Evolutionary conservation across 2,797 vertebrate genomes (phyloP), one percentile per base, ranked within the genome.

Genomic region (Epinephelus malabaricus): DNA sequence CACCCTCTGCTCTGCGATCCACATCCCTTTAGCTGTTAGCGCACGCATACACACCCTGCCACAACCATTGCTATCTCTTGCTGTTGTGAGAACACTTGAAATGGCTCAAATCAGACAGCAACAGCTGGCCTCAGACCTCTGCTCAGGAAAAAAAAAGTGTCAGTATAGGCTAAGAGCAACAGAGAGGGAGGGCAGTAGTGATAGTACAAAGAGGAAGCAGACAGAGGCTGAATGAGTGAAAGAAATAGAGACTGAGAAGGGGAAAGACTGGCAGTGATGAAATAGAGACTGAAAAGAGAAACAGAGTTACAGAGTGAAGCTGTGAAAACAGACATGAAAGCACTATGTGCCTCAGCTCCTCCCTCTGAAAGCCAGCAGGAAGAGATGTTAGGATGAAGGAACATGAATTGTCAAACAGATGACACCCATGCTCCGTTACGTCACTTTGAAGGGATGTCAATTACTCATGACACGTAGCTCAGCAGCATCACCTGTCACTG

Each of bases 71-170:
- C 69, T 76, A 46, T 76, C 75, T 59, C 47, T 58, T 51, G 59
- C 62, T 85, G 65, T 64, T 74, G 74, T 82, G 65, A 82, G 81
- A 87, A 69, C 78, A 79, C 83, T 90, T 69, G 60, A 84, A 92
- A 78, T n/a, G 2, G 70, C 76, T 88, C 30, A 68, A 89, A 90
- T 88, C 84, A 87, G 85, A 84, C 78, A 25, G 78, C 51, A 86
- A 81, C 89, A 88, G 83, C 84, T 88, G 84, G 77, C 79, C 86
- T 84, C 72, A 74, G 80, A 92, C 79, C 81, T 76, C 59, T 18
- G 63, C 62, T 74, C 17, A 65, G 27, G 43, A 51, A 58, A 71
- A 47, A 55, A 69, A 69, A 63, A 49, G 69, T 54, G 59, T 74
- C 76, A 73, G 38, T 62, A 75, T 53, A 43, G 63, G 62, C 45